A percentile compares a stretch with the other conserved stretches of the same genome.
phyloP scores from a whole-genome alignment of 2,797 vertebrate species.

The Hoplostethus mediterraneus region DNA sequence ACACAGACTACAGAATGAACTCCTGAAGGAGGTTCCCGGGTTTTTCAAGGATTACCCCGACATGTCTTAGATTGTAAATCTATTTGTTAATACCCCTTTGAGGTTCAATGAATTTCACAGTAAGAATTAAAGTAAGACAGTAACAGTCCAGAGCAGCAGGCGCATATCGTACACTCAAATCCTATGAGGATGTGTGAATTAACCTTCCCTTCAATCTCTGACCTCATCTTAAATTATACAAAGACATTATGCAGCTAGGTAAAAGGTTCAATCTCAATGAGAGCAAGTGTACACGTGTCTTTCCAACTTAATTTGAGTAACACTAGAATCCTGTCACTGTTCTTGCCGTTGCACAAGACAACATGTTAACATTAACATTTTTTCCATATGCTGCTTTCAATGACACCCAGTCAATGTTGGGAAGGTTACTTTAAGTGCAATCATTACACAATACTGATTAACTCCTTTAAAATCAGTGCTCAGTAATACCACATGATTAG shows the following conservation, averaged over 20 bases:
- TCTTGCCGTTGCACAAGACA: constrained; percentile 39
- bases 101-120: constrained; percentile 66
- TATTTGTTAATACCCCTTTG: constrained; percentile 55
- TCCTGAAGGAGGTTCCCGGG: constrained; percentile 44
- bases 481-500: background rate
- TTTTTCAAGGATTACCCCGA: constrained; percentile 54
- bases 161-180: constrained; percentile 51
- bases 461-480: background rate
- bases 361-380: background rate
- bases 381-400: too few relatives aligned
- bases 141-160: constrained; percentile 40
- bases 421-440: background rate
- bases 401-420: too few relatives aligned
- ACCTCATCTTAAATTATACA: constrained; percentile 64
- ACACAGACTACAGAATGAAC: constrained; percentile 15
- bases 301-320: constrained; percentile 16
- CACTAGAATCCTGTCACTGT: constrained; percentile 23
- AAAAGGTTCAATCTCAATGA: constrained; percentile 43
- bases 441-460: background rate
- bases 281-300: constrained; percentile 32
- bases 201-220: constrained; percentile 64
- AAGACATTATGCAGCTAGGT: constrained; percentile 47
- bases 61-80: constrained; percentile 36
- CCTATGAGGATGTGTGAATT: constrained; percentile 61
- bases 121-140: constrained; percentile 40